A percentile compares a stretch with the other conserved stretches of the same genome.
These are phyloP conservation scores for Tautogolabrus adspersus DNA, from an alignment of 2,113 vertebrate species.

Conservation along the genomic window DNA sequence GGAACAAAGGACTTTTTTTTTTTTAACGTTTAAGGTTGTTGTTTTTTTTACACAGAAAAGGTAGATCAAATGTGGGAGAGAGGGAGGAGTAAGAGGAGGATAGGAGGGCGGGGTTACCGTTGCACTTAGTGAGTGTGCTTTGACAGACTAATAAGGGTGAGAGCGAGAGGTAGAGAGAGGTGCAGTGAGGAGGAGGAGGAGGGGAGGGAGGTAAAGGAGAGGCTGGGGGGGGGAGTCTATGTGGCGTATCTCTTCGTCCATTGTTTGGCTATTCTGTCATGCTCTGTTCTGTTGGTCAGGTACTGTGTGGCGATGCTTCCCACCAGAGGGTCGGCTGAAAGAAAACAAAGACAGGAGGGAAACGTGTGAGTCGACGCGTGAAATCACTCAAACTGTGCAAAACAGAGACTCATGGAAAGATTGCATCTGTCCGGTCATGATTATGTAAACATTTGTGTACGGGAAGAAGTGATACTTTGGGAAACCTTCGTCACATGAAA, in stretches of 20 bases:
- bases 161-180: slow-evolving; percentile 78
- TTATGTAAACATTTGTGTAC: too few relatives aligned
- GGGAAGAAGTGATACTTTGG: too few relatives aligned
- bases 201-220: slow-evolving; percentile 16
- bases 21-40: slow-evolving; percentile 31
- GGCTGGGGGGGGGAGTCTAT: slow-evolving; percentile 82
- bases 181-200: slow-evolving; percentile 25
- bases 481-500: too few relatives aligned
- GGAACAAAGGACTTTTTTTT: slow-evolving; percentile 80
- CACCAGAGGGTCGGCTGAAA: slow-evolving; percentile 94
- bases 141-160: slow-evolving; percentile 87
- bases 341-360: background rate
- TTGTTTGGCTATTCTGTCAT: slow-evolving; percentile 98
- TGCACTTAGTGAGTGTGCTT: slow-evolving; percentile 99
- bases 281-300: slow-evolving; percentile 98
- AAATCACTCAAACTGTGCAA: background rate
- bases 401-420: background rate
- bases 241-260: slow-evolving; percentile 98
- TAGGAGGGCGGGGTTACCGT: slow-evolving; percentile 84
- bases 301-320: slow-evolving; percentile 98
- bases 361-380: background rate
- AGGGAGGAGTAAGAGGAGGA: slow-evolving; percentile 61
- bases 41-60: slow-evolving; percentile 73
- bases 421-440: too few relatives aligned
- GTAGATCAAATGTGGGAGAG: slow-evolving; percentile 64